These are phyloP conservation scores for Stenolophus ochropezus DNA, from an alignment of 2,888 invertebrate genomes.

Conservation along the genomic window DNA sequence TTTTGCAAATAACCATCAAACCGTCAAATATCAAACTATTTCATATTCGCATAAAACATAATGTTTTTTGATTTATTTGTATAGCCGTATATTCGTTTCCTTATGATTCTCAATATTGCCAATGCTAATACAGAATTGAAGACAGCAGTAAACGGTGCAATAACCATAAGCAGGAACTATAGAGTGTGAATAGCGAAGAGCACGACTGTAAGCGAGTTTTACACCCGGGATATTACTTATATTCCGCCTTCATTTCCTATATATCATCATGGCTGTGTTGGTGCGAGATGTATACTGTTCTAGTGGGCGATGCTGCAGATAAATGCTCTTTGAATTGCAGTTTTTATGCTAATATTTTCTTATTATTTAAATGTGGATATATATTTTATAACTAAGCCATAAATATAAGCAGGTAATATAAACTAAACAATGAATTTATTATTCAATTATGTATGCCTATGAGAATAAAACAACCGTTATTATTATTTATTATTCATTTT, in stretches of 20 bases:
- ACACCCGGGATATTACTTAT: conserved; percentile 8
- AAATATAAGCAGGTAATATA: conserved; percentile 1
- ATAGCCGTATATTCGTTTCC: neutral
- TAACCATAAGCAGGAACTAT: conserved; percentile 6
- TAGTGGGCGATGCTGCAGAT: conserved; percentile 15
- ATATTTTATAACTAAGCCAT: conserved; percentile 22
- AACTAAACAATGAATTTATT: conserved; percentile 6
- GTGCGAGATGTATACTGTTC: conserved; percentile 9
- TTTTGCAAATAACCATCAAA: too few relatives aligned
- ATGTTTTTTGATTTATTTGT: too few relatives aligned
- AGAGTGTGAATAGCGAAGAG: conserved; percentile 10
- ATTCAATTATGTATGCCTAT: conserved; percentile 1
- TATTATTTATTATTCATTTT: too few relatives aligned
- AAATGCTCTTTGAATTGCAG: conserved; percentile 17
- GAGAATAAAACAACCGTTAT: neutral
- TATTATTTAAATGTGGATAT: conserved; percentile 8
- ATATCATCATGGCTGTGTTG: conserved; percentile 7
- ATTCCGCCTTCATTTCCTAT: conserved; percentile 25
- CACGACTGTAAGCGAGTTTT: neutral
- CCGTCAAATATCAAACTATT: too few relatives aligned
- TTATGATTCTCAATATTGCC: neutral
- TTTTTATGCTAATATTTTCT: conserved; percentile 28
- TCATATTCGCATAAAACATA: too few relatives aligned
- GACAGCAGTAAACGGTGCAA: neutral
- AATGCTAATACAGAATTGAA: neutral